Evolutionary conservation across 2,888 invertebrate genomes (phyloP), one percentile per base, ranked within the genome.

Genomic region (Aricia artaxerxes): DNA sequence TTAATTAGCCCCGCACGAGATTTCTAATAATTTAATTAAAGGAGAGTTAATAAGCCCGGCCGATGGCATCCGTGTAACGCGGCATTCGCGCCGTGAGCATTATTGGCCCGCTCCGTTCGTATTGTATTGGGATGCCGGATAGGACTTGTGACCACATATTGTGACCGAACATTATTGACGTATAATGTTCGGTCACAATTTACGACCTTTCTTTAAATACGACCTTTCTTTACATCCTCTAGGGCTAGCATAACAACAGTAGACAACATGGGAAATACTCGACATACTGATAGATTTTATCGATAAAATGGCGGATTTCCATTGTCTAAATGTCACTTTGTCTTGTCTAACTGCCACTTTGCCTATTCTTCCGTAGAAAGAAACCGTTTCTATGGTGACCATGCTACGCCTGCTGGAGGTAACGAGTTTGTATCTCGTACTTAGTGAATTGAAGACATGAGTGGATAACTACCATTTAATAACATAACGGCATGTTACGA

Each of bases 1-100:
- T 92, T 94, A 94, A 94, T 94, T 94, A 94, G 94, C 90, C 90
- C 88, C 86, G 89, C 86, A 88, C 88, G 92, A 93, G 94, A 93
- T 92, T 93, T 94, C 94, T 94, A 94, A 94, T 94, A 93, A 94
- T 94, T 93, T 94, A 93, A 93, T 93, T 93, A 93, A 92, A 90
- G 88, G 86, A 88, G 90, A 90, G 92, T 93, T 94, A 93, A 92
- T 93, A 92, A 92, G 90, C 90, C 85, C 86, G 85, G 87, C 87
- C 86, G 87, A 84, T 83, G 92, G 92, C 90, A 93, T 93, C 88
- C 89, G 86, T 87, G 92, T 87, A 85, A 90, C 89, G 91, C 87
- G 91, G 87, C 83, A 87, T 89, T 90, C 86, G 86, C 88, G 86
- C 87, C 84, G 79, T 80, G 78, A 78, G 69, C 35, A 81, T 78